Percentiles rank a stretch among this genome's conserved stretches.
These are phyloP conservation scores for Phalera bucephala DNA, from an alignment of 2,888 invertebrate genomes.

Conservation along the genomic window DNA sequence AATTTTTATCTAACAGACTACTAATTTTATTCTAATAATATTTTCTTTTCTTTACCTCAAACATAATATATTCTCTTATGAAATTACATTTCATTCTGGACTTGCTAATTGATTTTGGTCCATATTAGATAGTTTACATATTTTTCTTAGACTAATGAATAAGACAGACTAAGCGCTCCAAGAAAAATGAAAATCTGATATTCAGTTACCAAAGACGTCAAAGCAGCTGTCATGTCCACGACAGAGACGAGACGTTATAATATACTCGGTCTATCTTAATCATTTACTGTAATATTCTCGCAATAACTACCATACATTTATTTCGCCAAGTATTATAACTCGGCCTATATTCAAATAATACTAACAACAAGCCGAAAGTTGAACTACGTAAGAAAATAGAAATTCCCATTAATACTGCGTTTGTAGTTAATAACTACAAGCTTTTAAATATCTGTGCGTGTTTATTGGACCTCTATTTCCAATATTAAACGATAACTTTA, in stretches of 20 bases:
- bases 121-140: constrained; percentile 24
- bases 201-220: too few species aligned
- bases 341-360: neutral
- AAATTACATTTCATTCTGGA: constrained; percentile 14
- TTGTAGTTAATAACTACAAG: constrained; percentile 1
- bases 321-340: neutral
- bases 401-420: constrained; percentile 1
- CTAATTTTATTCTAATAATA: constrained; percentile 19
- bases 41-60: constrained; percentile 11
- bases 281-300: too few species aligned
- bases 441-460: constrained; percentile 51
- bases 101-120: constrained; percentile 36
- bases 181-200: too few species aligned
- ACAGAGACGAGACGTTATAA: too few species aligned
- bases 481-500: constrained; percentile 25
- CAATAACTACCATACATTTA: constrained; percentile 9
- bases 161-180: too few species aligned
- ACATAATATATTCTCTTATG: constrained; percentile 5
- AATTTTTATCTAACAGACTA: constrained; percentile 10
- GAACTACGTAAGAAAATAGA: constrained; percentile 17
- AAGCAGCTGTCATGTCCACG: too few species aligned
- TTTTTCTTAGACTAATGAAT: too few species aligned
- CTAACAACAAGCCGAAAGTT: constrained; percentile 5
- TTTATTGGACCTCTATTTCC: constrained; percentile 44
- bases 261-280: too few species aligned